Percentiles rank a stretch among this genome's conserved stretches.
phyloP scores from a whole-genome alignment of 2,888 invertebrate genomes.

The Meiosimyza decipiens region DNA sequence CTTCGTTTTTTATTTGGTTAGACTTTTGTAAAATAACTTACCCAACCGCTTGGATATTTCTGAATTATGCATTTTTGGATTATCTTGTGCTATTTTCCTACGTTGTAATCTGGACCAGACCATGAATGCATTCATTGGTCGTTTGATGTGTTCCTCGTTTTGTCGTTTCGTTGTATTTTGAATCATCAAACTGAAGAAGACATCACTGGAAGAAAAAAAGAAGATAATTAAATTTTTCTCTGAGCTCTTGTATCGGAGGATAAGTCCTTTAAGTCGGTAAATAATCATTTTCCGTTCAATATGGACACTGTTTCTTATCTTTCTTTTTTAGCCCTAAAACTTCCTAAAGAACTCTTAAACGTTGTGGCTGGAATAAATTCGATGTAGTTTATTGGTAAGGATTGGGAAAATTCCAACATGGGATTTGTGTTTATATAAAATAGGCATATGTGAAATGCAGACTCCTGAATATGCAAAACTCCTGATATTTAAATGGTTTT shows the following conservation, averaged over 20 bases:
- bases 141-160: slow-evolving; percentile 90
- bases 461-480: too few species aligned
- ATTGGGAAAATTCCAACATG: too few species aligned
- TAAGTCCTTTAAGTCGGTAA: too few species aligned
- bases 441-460: too few species aligned
- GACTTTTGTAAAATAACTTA: slow-evolving; percentile 67
- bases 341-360: too few species aligned
- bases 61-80: slow-evolving; percentile 98
- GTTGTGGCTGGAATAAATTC: too few species aligned
- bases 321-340: too few species aligned
- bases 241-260: background rate
- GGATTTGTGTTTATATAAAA: too few species aligned
- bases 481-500: too few species aligned
- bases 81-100: slow-evolving; percentile 95
- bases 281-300: too few species aligned
- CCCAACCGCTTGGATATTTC: slow-evolving; percentile 95
- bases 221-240: background rate
- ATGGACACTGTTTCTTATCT: too few species aligned
- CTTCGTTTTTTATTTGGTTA: slow-evolving; percentile 23
- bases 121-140: slow-evolving; percentile 99
- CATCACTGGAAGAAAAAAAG: slow-evolving; percentile 56
- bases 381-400: too few species aligned
- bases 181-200: slow-evolving; percentile 67
- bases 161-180: slow-evolving; percentile 68
- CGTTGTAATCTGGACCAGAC: slow-evolving; percentile 95